Conservation (phyloP, 2,797 vertebrate genomes). For the Epinephelus malabaricus region DNA sequence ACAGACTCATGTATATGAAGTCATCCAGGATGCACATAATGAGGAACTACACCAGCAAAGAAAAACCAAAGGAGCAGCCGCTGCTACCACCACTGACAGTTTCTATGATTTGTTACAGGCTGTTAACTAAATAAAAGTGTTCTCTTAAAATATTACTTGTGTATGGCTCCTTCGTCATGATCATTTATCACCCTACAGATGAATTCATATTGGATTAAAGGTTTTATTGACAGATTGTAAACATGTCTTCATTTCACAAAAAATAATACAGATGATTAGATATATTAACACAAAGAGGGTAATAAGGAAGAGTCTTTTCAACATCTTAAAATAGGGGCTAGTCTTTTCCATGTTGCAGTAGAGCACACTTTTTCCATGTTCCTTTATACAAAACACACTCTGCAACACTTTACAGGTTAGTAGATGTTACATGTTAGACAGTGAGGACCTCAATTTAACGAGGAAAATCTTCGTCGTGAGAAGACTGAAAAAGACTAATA, state of each 20-base stretch:
- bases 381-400: not conserved
- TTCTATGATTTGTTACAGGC: conserved; percentile 74
- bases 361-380: not conserved
- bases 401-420: not conserved
- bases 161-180: not conserved
- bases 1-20: conserved; percentile 69
- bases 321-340: not conserved
- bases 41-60: conserved; percentile 26
- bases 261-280: conserved; percentile 3
- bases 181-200: not conserved
- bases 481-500: conserved; percentile 4
- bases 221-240: not conserved
- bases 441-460: not conserved
- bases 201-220: not conserved
- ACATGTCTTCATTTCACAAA: not conserved
- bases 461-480: conserved; percentile 27
- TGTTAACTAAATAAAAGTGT: conserved; percentile 45
- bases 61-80: conserved; percentile 10
- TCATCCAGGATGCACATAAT: conserved; percentile 29
- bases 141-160: not conserved
- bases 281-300: not conserved
- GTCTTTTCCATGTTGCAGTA: not conserved
- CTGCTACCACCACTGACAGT: conserved; percentile 18
- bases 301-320: not conserved
- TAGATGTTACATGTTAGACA: not conserved